These are phyloP conservation scores for Cygnus atratus DNA, from an alignment of 2,113 vertebrate species.

Conservation along the genomic window DNA sequence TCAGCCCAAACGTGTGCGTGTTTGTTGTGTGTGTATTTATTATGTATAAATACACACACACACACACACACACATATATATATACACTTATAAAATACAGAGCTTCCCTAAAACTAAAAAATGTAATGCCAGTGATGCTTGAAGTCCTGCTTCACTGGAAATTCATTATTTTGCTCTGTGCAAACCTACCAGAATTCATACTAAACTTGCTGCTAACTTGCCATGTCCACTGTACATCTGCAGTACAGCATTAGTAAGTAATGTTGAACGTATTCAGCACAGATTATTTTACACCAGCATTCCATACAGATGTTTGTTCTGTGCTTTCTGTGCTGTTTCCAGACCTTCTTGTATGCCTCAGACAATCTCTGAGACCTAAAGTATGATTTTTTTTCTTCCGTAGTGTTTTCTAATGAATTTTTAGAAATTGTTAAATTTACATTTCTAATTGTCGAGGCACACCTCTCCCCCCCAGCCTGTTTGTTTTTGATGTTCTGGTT, in stretches of 20 bases:
- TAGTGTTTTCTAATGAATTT: not conserved
- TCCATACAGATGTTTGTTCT: not conserved
- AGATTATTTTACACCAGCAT: not conserved
- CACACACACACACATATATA: too few relatives aligned
- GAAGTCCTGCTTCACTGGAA: not conserved
- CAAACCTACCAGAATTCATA: not conserved
- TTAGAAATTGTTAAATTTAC: not conserved
- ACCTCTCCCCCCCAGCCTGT: fast-evolving
- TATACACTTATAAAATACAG: not conserved
- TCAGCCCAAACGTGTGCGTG: not conserved
- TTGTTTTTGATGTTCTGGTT: not conserved
- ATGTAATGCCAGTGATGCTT: not conserved
- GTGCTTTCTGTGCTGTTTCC: not conserved
- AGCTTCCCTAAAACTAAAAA: not conserved
- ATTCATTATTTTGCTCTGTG: not conserved
- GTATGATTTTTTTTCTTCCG: not conserved
- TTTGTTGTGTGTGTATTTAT: too few relatives aligned
- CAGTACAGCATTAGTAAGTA: not conserved
- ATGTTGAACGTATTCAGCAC: not conserved
- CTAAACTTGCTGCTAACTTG: not conserved
- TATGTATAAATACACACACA: not conserved
- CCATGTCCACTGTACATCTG: fast-evolving
- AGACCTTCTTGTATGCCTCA: not conserved
- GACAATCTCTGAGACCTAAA: not conserved
- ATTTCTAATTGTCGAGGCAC: not conserved